These are phyloP conservation scores for Glossophaga mutica DNA, from an alignment of 2,797 vertebrate genomes.

Conservation along the genomic window DNA sequence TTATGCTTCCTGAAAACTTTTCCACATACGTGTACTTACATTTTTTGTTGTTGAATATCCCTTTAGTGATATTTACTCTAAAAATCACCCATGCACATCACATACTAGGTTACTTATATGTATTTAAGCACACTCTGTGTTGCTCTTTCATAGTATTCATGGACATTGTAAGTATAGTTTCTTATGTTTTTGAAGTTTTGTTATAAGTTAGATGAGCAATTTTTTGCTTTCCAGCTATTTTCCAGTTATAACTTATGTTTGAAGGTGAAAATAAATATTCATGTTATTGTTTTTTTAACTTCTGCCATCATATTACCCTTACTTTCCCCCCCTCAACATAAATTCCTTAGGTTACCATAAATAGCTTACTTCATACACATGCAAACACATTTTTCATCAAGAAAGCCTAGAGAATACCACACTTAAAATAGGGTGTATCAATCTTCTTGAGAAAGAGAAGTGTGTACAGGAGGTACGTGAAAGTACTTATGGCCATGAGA, in stretches of 20 bases:
- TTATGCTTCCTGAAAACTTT: background rate
- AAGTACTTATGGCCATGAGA: background rate
- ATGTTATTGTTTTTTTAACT: background rate
- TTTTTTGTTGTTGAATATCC: background rate
- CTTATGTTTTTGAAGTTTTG: background rate
- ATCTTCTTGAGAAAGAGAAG: background rate
- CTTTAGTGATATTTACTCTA: background rate
- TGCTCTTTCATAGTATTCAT: background rate
- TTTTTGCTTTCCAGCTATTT: background rate
- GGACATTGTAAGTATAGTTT: background rate
- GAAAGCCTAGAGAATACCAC: background rate
- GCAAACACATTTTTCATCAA: background rate
- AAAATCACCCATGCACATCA: background rate
- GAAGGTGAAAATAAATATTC: background rate
- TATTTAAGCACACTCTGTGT: accelerated
- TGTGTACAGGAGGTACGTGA: background rate
- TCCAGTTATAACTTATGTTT: background rate
- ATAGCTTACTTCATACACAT: background rate
- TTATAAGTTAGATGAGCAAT: background rate
- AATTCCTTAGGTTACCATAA: background rate
- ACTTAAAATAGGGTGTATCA: background rate
- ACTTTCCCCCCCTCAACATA: background rate
- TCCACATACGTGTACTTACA: background rate
- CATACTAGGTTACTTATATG: background rate
- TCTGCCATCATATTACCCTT: background rate